Percentiles rank a stretch among this genome's conserved stretches.
phyloP scores from a whole-genome alignment of 2,113 vertebrate species.

The Amphiprion percula region DNA sequence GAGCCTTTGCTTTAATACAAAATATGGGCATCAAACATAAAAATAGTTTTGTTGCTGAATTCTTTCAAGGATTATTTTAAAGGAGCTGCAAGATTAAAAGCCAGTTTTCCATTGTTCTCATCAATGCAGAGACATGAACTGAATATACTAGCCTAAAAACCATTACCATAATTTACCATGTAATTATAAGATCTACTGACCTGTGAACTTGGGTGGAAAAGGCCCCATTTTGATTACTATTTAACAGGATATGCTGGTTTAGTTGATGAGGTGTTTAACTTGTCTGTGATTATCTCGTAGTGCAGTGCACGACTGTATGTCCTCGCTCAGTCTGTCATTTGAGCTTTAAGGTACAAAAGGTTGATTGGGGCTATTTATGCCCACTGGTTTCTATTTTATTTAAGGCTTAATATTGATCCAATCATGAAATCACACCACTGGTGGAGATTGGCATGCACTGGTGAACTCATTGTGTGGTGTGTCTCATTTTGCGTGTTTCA shows the following conservation, averaged over 20 bases:
- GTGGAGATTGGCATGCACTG: neutral
- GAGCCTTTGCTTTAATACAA: no score
- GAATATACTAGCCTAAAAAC: neutral
- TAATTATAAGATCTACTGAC: neutral
- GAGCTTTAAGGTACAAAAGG: no score
- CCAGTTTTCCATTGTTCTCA: neutral
- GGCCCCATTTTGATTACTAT: neutral
- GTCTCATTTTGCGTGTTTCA: constrained; percentile 60
- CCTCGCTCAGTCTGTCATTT: no score
- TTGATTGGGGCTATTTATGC: neutral
- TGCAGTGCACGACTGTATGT: neutral
- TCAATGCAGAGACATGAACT: neutral
- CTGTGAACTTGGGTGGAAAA: neutral
- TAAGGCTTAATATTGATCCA: neutral
- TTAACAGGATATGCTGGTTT: neutral
- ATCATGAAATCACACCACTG: neutral
- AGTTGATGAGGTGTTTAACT: constrained; percentile 14
- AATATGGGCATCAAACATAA: no score
- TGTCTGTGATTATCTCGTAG: neutral
- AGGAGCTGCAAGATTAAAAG: neutral
- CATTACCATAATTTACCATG: constrained; percentile 8
- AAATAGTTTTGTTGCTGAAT: neutral
- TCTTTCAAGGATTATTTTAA: no score
- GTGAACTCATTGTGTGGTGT: neutral
- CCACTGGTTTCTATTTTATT: neutral